Percentiles rank a stretch among this genome's conserved stretches.
These are phyloP conservation scores for Gisinianus flammeolus DNA, from an alignment of 2,888 invertebrate species.

Conservation along the genomic window DNA sequence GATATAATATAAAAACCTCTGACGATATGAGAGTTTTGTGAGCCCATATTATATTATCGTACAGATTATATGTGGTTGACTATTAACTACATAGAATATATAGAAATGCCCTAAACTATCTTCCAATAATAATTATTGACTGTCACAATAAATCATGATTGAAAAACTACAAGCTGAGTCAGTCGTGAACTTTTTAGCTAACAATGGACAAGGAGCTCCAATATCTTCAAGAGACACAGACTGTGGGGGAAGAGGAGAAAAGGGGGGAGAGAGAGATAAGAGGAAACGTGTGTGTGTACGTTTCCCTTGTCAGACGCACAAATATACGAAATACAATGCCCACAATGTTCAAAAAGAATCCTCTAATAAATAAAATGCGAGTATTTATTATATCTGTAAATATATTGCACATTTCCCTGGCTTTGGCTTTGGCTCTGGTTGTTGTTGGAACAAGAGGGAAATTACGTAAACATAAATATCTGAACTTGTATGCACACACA, in stretches of 20 bases:
- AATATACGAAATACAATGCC: background rate
- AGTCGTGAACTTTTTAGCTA: slow-evolving; percentile 20
- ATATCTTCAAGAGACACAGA: background rate
- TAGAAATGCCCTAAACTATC: background rate
- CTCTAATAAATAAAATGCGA: background rate
- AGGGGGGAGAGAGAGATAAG: background rate
- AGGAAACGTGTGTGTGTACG: background rate
- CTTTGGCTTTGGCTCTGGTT: background rate
- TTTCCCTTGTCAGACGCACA: background rate
- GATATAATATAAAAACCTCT: no score
- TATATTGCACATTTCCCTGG: background rate
- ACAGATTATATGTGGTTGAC: no score
- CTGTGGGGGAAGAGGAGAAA: background rate
- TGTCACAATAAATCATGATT: slow-evolving; percentile 16
- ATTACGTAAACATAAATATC: no score
- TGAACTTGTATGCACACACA: no score
- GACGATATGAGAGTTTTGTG: no score
- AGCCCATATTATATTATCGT: no score
- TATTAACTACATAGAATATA: no score
- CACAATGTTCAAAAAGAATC: background rate
- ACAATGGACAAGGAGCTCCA: slow-evolving; percentile 5
- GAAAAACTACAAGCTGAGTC: slow-evolving; percentile 10
- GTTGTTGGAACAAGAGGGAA: no score
- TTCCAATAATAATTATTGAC: slow-evolving; percentile 28
- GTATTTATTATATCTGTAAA: background rate